Conservation (phyloP, 2,113 vertebrate genomes). For the Pelodiscus sinensis region DNA sequence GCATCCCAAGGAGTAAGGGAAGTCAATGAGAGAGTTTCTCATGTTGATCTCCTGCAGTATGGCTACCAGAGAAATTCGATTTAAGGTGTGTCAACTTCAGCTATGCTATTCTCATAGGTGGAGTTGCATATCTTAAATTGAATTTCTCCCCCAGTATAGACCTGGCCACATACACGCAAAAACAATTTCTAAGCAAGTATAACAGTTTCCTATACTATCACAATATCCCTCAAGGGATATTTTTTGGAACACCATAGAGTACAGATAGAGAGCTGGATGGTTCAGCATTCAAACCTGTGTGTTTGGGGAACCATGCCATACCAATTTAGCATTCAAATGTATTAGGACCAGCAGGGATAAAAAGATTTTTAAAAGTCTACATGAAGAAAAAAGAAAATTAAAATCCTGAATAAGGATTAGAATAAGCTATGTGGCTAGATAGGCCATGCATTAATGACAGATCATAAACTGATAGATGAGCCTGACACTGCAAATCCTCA, state of each 20-base stretch:
- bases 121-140: too few species aligned
- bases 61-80: too few species aligned
- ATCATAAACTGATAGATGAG: background rate
- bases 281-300: background rate
- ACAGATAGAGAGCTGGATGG: background rate
- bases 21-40: too few species aligned
- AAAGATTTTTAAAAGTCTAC: background rate
- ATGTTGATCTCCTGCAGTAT: too few species aligned
- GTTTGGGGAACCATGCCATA: background rate
- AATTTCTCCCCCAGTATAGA: too few species aligned
- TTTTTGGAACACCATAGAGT: background rate
- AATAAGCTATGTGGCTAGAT: background rate
- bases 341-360: background rate
- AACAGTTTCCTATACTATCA: background rate
- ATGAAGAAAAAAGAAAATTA: background rate
- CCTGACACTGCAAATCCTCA: background rate
- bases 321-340: background rate
- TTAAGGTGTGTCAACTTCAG: too few species aligned
- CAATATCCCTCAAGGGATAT: background rate
- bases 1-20: too few species aligned
- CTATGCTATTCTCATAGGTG: too few species aligned
- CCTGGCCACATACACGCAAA: background rate
- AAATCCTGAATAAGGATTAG: background rate
- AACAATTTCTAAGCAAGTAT: background rate
- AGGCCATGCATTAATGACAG: background rate